phyloP scores from a whole-genome alignment of 2,888 invertebrate species.

The Hemicrepidius hirtus region DNA sequence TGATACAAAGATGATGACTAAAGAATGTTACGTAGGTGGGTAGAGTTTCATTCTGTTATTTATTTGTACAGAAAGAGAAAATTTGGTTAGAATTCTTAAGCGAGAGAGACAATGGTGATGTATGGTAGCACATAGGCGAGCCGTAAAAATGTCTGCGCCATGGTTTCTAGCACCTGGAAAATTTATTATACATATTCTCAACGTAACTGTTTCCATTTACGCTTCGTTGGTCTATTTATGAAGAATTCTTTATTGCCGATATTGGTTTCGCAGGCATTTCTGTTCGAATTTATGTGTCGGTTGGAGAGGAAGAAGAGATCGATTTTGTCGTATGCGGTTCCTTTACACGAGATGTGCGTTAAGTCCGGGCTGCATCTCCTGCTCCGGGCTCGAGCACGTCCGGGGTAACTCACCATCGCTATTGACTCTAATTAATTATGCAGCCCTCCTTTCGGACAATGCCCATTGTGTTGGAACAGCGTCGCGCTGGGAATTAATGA shows the following conservation, averaged over 20 bases:
- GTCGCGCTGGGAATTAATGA: constrained; percentile 61
- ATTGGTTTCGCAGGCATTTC: constrained; percentile 39
- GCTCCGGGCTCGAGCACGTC: constrained; percentile 37
- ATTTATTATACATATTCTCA: constrained; percentile 39
- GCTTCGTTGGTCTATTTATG: constrained; percentile 45
- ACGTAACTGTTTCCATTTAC: constrained; percentile 44
- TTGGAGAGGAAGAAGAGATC: constrained; percentile 31
- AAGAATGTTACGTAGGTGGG: not conserved
- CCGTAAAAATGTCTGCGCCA: constrained; percentile 38
- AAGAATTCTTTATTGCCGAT: constrained; percentile 47
- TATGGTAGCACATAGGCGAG: not conserved
- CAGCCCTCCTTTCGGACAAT: constrained; percentile 62
- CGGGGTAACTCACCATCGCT: constrained; percentile 38
- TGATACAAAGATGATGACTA: no score
- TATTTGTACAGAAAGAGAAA: no score
- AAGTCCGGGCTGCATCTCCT: constrained; percentile 30
- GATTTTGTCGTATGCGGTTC: constrained; percentile 44
- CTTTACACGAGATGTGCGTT: constrained; percentile 46
- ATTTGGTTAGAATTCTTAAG: not conserved
- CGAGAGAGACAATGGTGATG: constrained; percentile 10
- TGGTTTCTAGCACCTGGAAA: constrained; percentile 33
- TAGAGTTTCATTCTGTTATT: not conserved
- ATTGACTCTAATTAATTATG: constrained; percentile 62
- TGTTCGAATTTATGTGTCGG: constrained; percentile 40
- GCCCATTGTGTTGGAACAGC: constrained; percentile 60